Conservation (phyloP, 1,140 invertebrate species). For the Zaprionus vittiger region DNA sequence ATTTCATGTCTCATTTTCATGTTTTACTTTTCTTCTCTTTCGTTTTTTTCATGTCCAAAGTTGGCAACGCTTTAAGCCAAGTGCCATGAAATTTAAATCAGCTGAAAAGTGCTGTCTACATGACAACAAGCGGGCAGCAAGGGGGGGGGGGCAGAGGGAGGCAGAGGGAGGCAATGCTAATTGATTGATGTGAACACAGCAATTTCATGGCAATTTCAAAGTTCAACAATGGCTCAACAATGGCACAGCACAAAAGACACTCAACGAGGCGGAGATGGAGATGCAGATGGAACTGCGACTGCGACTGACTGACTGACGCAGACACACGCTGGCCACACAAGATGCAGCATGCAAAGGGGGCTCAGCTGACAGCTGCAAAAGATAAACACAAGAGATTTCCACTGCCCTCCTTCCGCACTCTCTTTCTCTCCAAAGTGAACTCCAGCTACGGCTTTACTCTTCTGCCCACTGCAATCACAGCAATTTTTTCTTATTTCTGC, state of each 20-base stretch:
- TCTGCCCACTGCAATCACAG: constrained; percentile 40
- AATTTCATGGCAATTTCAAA: constrained; percentile 80
- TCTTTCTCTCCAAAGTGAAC: background rate
- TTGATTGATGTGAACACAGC: constrained; percentile 80
- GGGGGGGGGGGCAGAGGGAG: background rate
- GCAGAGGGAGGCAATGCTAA: constrained; percentile 43
- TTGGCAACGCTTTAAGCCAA: constrained; percentile 41
- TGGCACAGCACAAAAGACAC: constrained; percentile 12
- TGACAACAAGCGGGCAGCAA: constrained; percentile 32
- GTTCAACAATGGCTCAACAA: constrained; percentile 69
- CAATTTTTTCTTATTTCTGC: constrained; percentile 30
- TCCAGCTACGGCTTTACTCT: background rate
- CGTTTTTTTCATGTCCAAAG: constrained; percentile 12
- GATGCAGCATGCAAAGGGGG: constrained; percentile 53
- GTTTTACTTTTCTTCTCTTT: constrained; percentile 15
- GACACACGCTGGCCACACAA: constrained; percentile 50
- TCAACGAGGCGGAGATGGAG: background rate
- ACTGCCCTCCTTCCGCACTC: background rate
- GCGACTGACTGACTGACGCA: constrained; percentile 22
- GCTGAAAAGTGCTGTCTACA: constrained; percentile 46
- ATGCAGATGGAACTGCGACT: background rate
- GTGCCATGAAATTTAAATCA: constrained; percentile 53
- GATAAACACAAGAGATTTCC: constrained; percentile 65
- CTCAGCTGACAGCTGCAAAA: constrained; percentile 63
- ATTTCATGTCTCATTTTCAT: constrained; percentile 30